Base-by-base conservation (phyloP, 2,888 invertebrate species). In the Myathropa florea region DNA sequence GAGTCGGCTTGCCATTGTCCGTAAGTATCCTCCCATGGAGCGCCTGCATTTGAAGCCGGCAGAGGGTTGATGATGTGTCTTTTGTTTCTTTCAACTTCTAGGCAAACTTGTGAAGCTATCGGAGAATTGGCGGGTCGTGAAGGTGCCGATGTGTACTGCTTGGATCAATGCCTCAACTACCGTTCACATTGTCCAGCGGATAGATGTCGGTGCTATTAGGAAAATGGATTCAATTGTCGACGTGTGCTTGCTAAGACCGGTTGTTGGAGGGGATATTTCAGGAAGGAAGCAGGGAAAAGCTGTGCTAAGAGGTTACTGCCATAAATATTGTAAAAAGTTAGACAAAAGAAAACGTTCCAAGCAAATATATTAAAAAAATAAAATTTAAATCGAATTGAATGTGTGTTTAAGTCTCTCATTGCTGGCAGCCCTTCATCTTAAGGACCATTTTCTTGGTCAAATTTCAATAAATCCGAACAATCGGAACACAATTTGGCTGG, bases 101-200 rank as follows among this genome's bases (percentile, higher is more conserved):
- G 97, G 72, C 95, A 95, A 91, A 94, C 94, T n/a, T 97, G 97
- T 91, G 96, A 96, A 82, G 97, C 97, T 0, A 93, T 96, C 28
- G 97, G 97, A 1, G 96, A 96, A 89, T 91, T 96, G 82, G 95
- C 94, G 89, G 96, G 96, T 10, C 93, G 94, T 59, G 94, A 94
- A 0, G 97, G 96, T 7, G 97, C 97, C 0, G 97, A 97, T 89
- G 95, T 96, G 28, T 96, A 96, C 91, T 98, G 98, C 91, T 95
- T 97, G 94, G 97, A 97, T 92, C 94, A 96, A 89, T 98, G 97
- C 92, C 94, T 98, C 88, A 95, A 96, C 60, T 96, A 96, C 91
- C 95, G 95, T 4, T 95, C 96, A 0, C 93, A 94, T 83, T 97
- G 97, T 89, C 96, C 96, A 6, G 93, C 93, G 68, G 93, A 95